Percentiles rank a stretch among this genome's conserved stretches.
Conservation (phyloP, 2,888 invertebrate genomes). For the Mesorhabditis belari region DNA sequence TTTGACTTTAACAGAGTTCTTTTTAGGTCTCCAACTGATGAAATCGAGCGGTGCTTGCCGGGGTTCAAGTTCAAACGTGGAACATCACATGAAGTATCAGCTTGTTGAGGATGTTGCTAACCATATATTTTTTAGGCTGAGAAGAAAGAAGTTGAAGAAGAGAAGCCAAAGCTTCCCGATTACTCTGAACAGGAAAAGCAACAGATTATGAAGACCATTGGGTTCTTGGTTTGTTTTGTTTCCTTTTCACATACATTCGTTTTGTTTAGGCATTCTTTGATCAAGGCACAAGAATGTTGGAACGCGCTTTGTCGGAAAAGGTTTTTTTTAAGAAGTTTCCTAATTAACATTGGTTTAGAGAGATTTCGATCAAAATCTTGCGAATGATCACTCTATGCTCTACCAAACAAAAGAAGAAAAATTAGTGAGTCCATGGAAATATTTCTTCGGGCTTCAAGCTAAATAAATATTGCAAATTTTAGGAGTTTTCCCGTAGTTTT, state of each 20-base stretch:
- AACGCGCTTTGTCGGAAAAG: slow-evolving; percentile 86
- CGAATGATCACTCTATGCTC: neutral
- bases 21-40: slow-evolving; percentile 8
- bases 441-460: no score
- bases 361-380: neutral
- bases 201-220: neutral
- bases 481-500: slow-evolving; percentile 4
- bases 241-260: no score
- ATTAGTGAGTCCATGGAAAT: neutral
- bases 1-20: slow-evolving; percentile 10
- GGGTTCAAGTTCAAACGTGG: neutral
- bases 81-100: slow-evolving; percentile 7
- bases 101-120: no score
- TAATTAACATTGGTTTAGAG: no score
- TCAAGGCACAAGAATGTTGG: slow-evolving; percentile 81
- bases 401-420: slow-evolving; percentile 69
- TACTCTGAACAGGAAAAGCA: slow-evolving; percentile 44
- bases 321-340: no score
- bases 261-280: slow-evolving; percentile 86
- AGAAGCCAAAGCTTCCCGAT: slow-evolving; percentile 28
- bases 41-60: slow-evolving; percentile 5
- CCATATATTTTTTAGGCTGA: no score
- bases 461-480: no score
- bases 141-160: slow-evolving; percentile 17
- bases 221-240: neutral